Conservation (phyloP, 2,888 invertebrate genomes). For the Alentia gelatinosa region DNA sequence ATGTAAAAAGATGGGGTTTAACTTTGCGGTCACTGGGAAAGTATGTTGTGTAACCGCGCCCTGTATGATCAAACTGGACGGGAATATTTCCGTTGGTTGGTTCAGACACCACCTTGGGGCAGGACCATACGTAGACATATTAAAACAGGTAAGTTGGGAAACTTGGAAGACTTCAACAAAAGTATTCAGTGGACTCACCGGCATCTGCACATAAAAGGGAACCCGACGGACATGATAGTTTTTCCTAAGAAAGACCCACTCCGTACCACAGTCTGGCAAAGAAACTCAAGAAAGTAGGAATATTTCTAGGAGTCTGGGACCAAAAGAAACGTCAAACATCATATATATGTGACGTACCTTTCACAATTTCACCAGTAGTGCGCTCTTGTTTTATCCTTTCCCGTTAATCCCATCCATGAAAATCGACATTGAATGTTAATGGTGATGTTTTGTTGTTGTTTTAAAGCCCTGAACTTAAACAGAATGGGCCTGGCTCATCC, state of each 20-base stretch:
- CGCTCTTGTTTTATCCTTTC: not conserved
- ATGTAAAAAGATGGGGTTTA: no score
- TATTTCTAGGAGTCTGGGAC: not conserved
- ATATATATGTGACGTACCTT: slow-evolving; percentile 45
- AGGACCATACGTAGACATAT: no score
- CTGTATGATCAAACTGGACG: no score
- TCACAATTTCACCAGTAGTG: not conserved
- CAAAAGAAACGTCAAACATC: slow-evolving; percentile 52
- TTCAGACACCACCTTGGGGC: no score
- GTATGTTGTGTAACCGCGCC: no score
- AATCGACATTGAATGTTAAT: slow-evolving; percentile 26
- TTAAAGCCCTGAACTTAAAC: slow-evolving; percentile 52
- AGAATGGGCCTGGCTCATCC: slow-evolving; percentile 44
- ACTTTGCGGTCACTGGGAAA: no score
- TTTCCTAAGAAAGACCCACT: no score
- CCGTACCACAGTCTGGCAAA: no score
- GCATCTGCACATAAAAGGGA: slow-evolving; percentile 23
- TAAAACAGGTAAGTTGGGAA: no score
- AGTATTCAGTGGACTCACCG: not conserved
- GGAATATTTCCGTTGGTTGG: no score
- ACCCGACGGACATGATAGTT: not conserved
- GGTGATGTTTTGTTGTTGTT: slow-evolving; percentile 46
- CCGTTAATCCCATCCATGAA: not conserved
- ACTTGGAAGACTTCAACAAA: no score
- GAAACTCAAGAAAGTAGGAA: no score